A percentile compares a stretch with the other conserved stretches of the same genome.
Evolutionary conservation across 2,113 vertebrate species (phyloP).

Genomic region (Urocolius indicus): DNA sequence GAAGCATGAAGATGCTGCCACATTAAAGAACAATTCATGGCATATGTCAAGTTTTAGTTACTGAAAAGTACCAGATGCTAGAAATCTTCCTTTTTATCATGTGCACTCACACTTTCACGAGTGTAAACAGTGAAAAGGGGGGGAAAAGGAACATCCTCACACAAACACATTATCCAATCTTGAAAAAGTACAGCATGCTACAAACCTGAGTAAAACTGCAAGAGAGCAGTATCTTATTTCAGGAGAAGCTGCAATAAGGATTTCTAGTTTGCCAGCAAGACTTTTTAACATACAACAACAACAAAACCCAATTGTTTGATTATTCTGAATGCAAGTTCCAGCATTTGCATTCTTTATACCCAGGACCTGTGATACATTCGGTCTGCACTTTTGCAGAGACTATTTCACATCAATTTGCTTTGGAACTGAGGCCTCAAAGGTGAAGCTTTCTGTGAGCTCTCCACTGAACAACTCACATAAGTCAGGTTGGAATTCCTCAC

Average conservation of each 20-base stretch:
- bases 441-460: neutral
- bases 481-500: neutral
- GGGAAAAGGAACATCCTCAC: neutral
- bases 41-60: neutral
- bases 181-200: neutral
- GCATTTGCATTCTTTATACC: neutral
- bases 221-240: neutral
- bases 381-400: neutral
- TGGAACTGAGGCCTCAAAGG: neutral
- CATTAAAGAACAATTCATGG: neutral
- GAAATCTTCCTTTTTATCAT: neutral
- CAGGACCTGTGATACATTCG: neutral
- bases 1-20: neutral
- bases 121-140: neutral
- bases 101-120: neutral
- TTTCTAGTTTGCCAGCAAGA: neutral
- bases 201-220: neutral
- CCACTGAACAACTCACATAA: neutral
- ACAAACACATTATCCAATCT: neutral
- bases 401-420: neutral
- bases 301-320: neutral
- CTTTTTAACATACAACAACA: neutral
- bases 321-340: neutral
- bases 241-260: neutral
- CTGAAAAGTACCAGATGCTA: neutral